Base-by-base conservation (phyloP, 2,113 vertebrate species). In the Pardalotus punctatus region DNA sequence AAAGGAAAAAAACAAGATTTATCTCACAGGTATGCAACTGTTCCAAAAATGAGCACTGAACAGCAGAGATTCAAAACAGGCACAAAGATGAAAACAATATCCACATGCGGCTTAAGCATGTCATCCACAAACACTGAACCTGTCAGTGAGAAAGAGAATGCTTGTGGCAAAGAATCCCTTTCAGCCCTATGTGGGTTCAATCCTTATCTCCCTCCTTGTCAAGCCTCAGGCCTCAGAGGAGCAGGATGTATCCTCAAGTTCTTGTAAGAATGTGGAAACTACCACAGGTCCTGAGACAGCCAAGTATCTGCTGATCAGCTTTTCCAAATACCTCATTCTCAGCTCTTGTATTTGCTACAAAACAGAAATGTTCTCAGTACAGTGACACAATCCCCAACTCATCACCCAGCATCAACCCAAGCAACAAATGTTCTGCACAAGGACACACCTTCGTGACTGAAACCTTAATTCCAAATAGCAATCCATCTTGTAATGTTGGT, bases 11-110 rank as follows among this genome's bases (percentile, higher is more conserved):
- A 72, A 18, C 28, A 58, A 88, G 64, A 84, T 78, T 47, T 24
- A 73, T 73, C 76, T 93, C 58, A 83, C 38, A 93, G 73, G 81
- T 82, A 91, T 74, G 80, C 58, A 74, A 71, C 50, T 54, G 38
- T 74, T 88, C 60, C 73, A n/a, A 85, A 93, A 94, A 92, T 16
- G 77, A 91, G 74, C 69, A 90, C 43, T 50, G 51, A 96, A 66
- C 43, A 95, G 61, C 65, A 83, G n/a, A 74, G 58, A 92, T 45
- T 69, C 71, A 70, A 80, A 89, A 66, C 38, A 80, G 61, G 33
- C 50, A 73, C 33, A 35, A 87, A 93, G 69, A 95, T 29, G 36
- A 90, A 79, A 93, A 81, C 51, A 84, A 40, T 51, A 95, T 90
- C 78, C n/a, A 64, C 42, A 74, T 18, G 42, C n/a, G 86, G 45